phyloP scores from a whole-genome alignment of 2,113 vertebrate genomes.

The Ginglymostoma cirratum region DNA sequence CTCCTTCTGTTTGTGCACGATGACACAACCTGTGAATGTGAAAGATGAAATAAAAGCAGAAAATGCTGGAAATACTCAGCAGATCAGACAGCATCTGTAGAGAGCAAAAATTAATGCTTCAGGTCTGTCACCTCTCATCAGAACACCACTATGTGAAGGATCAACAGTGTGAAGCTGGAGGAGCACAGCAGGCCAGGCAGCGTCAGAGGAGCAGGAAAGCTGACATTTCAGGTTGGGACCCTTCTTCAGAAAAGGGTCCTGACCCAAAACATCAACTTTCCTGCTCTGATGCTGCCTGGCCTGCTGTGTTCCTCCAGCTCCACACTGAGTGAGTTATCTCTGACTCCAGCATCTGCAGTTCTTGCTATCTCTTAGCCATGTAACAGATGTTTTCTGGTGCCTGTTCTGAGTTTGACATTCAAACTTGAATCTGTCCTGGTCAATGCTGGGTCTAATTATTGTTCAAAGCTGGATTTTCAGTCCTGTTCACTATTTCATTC shows the following conservation, averaged over 20 bases:
- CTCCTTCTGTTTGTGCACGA: background rate
- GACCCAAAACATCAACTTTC: no score
- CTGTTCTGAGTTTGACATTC: background rate
- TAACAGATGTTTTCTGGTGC: background rate
- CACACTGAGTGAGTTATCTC: no score
- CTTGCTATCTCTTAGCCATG: no score
- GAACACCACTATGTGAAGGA: background rate
- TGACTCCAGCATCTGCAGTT: no score
- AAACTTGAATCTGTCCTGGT: background rate
- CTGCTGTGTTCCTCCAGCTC: no score
- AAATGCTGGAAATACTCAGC: background rate
- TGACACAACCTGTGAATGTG: background rate
- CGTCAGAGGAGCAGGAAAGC: no score
- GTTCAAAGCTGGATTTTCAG: background rate
- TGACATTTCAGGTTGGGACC: no score
- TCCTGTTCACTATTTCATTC: background rate
- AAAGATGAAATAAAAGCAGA: background rate
- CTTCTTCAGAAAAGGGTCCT: no score
- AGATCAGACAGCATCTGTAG: background rate
- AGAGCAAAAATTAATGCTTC: background rate
- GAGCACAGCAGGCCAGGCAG: no score
- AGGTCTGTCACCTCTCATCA: background rate
- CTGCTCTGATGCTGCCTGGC: no score
- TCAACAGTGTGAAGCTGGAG: no score
- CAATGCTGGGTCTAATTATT: background rate